Evolutionary conservation across 2,113 vertebrate genomes (phyloP).

Genomic region (Ginglymostoma cirratum): DNA sequence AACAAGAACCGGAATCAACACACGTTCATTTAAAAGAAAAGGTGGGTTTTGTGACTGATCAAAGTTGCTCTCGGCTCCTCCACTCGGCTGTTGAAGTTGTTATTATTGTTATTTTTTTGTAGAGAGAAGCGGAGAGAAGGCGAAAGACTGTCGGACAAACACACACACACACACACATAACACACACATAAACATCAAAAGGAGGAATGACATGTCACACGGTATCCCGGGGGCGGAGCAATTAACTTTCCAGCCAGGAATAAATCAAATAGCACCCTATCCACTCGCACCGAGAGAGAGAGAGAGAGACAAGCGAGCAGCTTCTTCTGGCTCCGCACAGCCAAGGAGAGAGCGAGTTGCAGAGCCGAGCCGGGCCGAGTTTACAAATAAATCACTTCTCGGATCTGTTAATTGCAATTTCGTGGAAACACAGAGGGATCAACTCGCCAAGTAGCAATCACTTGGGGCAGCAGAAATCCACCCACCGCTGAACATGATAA

Average conservation of each 20-base stretch:
- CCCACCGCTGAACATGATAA: neutral
- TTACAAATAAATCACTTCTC: slow-evolving; percentile 4
- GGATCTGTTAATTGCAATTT: neutral
- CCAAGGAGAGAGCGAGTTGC: neutral
- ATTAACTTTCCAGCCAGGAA: slow-evolving; percentile 36
- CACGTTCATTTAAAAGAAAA: neutral
- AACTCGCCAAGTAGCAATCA: neutral
- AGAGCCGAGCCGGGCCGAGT: neutral
- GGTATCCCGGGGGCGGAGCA: slow-evolving; percentile 37
- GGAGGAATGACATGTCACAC: slow-evolving; percentile 37
- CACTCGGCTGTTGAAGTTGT: neutral
- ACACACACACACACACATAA: slow-evolving; percentile 36
- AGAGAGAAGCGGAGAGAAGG: neutral
- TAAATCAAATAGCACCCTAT: slow-evolving; percentile 34
- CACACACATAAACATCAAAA: slow-evolving; percentile 38
- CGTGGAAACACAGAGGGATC: neutral
- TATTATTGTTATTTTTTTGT: neutral
- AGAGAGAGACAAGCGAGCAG: neutral
- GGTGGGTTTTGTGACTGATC: neutral
- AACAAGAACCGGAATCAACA: neutral
- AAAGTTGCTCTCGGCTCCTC: neutral
- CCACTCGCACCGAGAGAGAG: neutral
- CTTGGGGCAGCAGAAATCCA: neutral
- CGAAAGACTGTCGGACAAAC: neutral
- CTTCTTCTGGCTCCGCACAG: neutral